Evolutionary conservation across 2,888 invertebrate genomes (phyloP).

Genomic region (Brachyopa scutellaris): DNA sequence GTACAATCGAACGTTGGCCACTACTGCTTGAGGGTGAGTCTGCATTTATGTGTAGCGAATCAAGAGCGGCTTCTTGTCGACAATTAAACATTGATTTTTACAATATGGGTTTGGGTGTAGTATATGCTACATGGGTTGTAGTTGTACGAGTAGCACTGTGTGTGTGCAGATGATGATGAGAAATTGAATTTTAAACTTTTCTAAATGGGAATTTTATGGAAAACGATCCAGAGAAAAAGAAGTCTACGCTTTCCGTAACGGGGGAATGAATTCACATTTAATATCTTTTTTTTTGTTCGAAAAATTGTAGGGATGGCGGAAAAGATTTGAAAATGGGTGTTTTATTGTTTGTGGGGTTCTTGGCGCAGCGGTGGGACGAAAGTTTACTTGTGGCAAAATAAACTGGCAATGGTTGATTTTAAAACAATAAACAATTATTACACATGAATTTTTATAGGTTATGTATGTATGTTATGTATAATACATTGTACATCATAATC

Average conservation of each 20-base stretch:
- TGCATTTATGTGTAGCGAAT: slow-evolving; percentile 72
- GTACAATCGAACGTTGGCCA: slow-evolving; percentile 8
- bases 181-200: slow-evolving; percentile 72
- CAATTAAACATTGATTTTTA: slow-evolving; percentile 69
- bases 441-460: not conserved
- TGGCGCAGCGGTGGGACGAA: slow-evolving; percentile 16
- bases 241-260: not conserved
- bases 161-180: slow-evolving; percentile 58
- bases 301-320: not conserved
- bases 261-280: slow-evolving; percentile 43
- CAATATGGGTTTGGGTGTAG: slow-evolving; percentile 56
- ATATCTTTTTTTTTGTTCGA: slow-evolving; percentile 37
- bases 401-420: slow-evolving; percentile 20
- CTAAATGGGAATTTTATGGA: slow-evolving; percentile 70
- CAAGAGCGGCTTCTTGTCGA: slow-evolving; percentile 69
- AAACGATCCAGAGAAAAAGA: slow-evolving; percentile 52
- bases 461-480: no score
- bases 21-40: slow-evolving; percentile 58
- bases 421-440: not conserved
- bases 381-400: no score
- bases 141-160: not conserved
- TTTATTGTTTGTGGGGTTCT: slow-evolving; percentile 16
- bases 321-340: slow-evolving; percentile 21
- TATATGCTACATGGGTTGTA: not conserved
- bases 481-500: no score